Percentiles rank a stretch among this genome's conserved stretches.
These are phyloP conservation scores for Pogonus chalceus DNA, from an alignment of 1,140 invertebrate genomes.

Conservation along the genomic window DNA sequence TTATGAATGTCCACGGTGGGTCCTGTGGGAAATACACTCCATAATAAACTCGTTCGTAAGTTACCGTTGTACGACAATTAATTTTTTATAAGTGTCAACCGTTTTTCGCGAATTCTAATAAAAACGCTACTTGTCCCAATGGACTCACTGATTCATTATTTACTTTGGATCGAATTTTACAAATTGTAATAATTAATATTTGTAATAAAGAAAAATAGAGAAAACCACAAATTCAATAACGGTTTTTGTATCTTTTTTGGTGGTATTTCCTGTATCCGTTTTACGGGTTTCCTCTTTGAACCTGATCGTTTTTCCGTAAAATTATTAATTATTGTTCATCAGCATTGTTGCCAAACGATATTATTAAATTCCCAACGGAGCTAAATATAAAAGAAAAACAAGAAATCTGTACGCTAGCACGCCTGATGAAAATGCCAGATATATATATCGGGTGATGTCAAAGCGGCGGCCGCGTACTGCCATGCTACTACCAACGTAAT, in stretches of 20 bases:
- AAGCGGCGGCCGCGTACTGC: neutral
- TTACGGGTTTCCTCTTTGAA: neutral
- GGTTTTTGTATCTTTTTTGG: no score
- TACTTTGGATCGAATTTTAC: no score
- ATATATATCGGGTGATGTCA: conserved; percentile 5
- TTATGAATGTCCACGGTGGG: neutral
- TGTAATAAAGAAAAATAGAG: no score
- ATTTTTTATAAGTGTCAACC: neutral
- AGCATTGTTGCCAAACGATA: neutral
- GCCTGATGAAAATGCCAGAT: neutral
- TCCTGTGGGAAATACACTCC: neutral
- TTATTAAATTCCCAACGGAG: conserved; percentile 1
- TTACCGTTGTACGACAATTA: neutral
- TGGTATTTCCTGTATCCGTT: no score
- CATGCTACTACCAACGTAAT: neutral
- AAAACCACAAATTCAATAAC: no score
- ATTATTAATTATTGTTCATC: conserved; percentile 6
- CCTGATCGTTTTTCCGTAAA: neutral
- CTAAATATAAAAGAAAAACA: neutral
- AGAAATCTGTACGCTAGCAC: neutral
- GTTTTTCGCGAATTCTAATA: neutral
- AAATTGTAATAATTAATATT: no score
- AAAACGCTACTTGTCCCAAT: no score
- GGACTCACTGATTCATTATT: no score
- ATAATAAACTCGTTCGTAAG: neutral